phyloP scores from a whole-genome alignment of 2,113 vertebrate genomes.

The Pardalotus punctatus region DNA sequence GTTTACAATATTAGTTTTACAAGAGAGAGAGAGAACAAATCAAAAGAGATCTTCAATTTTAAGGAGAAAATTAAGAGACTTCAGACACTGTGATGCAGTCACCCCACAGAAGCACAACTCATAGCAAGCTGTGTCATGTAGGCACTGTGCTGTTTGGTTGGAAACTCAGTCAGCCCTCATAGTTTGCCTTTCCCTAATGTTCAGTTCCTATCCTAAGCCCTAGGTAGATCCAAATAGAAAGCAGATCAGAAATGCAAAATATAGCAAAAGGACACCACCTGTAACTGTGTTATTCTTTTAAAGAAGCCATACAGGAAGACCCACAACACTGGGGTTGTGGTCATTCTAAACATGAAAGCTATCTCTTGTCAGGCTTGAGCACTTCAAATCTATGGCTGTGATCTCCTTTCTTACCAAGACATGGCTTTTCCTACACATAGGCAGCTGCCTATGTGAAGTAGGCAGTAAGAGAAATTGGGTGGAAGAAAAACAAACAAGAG shows the following conservation, averaged over 20 bases:
- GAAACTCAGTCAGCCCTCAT: background rate
- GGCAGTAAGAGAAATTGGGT: background rate
- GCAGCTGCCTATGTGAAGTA: background rate
- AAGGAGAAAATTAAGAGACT: background rate
- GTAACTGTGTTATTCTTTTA: background rate
- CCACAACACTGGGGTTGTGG: background rate
- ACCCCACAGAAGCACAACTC: too few species aligned
- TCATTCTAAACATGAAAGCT: background rate
- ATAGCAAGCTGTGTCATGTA: background rate
- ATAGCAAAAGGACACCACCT: background rate
- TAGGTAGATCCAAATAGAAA: background rate
- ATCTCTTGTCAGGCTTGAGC: background rate
- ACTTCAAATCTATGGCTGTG: background rate
- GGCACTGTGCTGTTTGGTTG: background rate
- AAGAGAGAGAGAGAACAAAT: background rate
- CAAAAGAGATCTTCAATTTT: background rate
- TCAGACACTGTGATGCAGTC: background rate
- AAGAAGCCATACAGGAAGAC: background rate
- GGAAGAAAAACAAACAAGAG: fast-evolving
- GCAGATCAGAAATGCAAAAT: background rate
- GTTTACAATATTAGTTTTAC: background rate
- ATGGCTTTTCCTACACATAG: background rate
- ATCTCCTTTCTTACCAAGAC: background rate
- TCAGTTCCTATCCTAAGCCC: background rate
- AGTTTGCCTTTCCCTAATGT: background rate